These are phyloP conservation scores for Cheiracanthium punctorium DNA, from an alignment of 2,888 invertebrate genomes.

Conservation along the genomic window DNA sequence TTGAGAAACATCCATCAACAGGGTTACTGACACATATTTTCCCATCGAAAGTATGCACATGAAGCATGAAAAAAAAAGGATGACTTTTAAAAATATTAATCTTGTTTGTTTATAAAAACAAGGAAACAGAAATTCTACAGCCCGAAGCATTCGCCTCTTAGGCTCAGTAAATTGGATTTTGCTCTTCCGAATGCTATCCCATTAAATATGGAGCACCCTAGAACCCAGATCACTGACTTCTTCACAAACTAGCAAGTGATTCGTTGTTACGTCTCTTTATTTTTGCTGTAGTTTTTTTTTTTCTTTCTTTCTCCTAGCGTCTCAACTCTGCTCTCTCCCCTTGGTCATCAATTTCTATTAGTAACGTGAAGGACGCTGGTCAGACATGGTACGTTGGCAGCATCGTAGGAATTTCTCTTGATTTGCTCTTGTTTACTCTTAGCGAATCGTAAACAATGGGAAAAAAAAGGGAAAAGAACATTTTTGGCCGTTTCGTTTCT, in stretches of 20 bases:
- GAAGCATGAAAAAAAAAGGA: no score
- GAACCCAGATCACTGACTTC: not conserved
- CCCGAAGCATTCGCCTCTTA: not conserved
- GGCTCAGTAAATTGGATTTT: conserved; percentile 3
- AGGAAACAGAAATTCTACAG: not conserved
- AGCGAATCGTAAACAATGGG: not conserved
- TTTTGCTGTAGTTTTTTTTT: no score
- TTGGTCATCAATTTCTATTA: conserved; percentile 54
- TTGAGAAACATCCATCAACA: no score
- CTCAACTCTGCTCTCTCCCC: conserved; percentile 11
- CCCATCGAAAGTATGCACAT: no score
- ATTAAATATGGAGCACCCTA: not conserved
- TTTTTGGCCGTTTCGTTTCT: no score
- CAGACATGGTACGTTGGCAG: not conserved
- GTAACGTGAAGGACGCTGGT: not conserved
- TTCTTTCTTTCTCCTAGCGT: conserved; percentile 16
- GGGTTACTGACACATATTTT: no score
- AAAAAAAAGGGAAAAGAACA: no score
- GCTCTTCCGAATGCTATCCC: not conserved
- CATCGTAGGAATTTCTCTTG: not conserved
- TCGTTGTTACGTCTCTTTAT: conserved; percentile 30
- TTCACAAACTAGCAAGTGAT: conserved; percentile 20
- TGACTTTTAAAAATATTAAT: no score
- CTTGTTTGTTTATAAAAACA: no score
- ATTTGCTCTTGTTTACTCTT: not conserved